These are phyloP conservation scores for Tholera decimalis DNA, from an alignment of 2,888 invertebrate species.

Conservation along the genomic window DNA sequence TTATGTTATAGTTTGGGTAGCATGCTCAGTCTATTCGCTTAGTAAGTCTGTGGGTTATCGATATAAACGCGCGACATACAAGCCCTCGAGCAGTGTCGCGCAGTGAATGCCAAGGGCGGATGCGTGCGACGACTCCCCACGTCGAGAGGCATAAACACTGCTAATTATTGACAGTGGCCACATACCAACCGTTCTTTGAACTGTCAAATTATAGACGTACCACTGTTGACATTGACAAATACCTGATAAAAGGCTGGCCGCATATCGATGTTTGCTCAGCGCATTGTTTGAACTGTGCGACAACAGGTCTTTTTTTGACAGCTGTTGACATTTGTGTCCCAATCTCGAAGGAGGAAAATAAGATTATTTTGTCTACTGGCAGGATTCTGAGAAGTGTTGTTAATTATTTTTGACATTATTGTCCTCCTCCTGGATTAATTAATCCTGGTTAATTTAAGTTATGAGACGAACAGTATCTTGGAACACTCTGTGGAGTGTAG, in stretches of 20 bases:
- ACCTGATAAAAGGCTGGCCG: not conserved
- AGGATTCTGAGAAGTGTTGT: constrained; percentile 25
- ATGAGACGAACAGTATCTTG: constrained; percentile 7
- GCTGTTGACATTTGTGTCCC: not conserved
- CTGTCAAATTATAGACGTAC: constrained; percentile 46
- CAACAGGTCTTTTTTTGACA: not conserved
- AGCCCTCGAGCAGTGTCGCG: constrained; percentile 65
- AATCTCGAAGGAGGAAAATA: constrained; percentile 19
- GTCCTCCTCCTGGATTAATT: not conserved
- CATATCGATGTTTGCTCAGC: constrained; percentile 4
- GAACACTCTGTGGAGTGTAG: not conserved
- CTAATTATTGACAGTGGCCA: constrained; percentile 55
- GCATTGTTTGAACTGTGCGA: constrained; percentile 15
- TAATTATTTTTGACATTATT: not conserved
- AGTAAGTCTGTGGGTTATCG: constrained; percentile 38
- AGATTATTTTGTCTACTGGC: not conserved
- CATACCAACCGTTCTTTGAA: constrained; percentile 47
- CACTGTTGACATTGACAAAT: constrained; percentile 29
- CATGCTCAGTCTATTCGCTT: constrained; percentile 22
- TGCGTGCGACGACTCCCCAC: constrained; percentile 50
- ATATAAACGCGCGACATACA: constrained; percentile 49
- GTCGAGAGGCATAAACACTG: constrained; percentile 50
- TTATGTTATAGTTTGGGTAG: not conserved
- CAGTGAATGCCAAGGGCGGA: constrained; percentile 73
- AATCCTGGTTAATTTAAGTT: not conserved